Conservation (phyloP, 2,113 vertebrate genomes). For the Phoenicopterus ruber region DNA sequence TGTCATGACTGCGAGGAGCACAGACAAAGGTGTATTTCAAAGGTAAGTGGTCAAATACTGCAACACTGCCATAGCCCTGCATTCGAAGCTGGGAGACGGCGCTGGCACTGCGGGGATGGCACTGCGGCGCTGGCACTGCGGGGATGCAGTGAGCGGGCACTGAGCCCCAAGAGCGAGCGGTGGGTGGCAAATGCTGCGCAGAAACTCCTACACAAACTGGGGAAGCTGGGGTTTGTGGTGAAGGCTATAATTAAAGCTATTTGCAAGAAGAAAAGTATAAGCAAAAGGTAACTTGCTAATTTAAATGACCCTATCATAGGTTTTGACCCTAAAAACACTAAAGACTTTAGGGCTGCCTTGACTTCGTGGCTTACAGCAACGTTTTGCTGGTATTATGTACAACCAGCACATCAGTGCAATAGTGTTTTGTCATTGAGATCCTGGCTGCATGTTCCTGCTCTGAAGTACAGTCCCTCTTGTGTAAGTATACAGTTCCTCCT, state of each 20-base stretch:
- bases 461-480: neutral
- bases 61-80: neutral
- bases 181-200: neutral
- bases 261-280: neutral
- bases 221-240: neutral
- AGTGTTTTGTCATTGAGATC: neutral
- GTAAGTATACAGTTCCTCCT: neutral
- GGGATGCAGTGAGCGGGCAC: neutral
- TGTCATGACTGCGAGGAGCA: fast-evolving
- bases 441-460: neutral
- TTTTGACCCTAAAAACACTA: neutral
- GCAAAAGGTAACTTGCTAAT: neutral
- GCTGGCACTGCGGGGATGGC: neutral
- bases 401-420: neutral
- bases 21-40: neutral
- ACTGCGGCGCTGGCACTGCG: neutral
- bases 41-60: neutral
- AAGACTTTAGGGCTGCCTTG: neutral
- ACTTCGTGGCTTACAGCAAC: neutral
- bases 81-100: fast-evolving
- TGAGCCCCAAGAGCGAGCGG: neutral
- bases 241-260: neutral
- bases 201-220: neutral
- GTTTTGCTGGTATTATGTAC: neutral
- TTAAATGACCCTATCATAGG: neutral